Evolutionary conservation across 2,888 invertebrate species (phyloP), one percentile per base, ranked within the genome.

Genomic region (Leptinotarsa peninsularis): DNA sequence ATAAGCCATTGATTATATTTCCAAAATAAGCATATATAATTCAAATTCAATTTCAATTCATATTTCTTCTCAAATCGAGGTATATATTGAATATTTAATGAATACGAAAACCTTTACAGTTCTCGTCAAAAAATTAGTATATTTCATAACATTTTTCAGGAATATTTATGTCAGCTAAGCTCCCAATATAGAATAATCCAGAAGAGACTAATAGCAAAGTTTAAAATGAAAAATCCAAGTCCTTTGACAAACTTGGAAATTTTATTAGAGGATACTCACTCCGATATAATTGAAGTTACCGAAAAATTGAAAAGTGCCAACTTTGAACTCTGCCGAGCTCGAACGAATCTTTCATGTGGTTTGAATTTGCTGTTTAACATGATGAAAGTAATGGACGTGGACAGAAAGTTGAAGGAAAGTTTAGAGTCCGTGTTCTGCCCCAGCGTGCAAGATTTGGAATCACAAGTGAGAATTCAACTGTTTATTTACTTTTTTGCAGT

Each of bases 121-220:
- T 18, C 33, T 56, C 33, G 1, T 33, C 33, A 7, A 33, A 33
- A 33, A 2, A 43, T 43, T 3, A 43, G 2, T 43, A 43, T 43
- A 13, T 43, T 43, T 5, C n/a, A 52, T 18, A 2, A 54, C 43
- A 60, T 18, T 43, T 87, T 87, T 73, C 79, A 91, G 90, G 89
- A 90, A 54, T 89, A 90, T 73, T 82, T 91, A 50, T 87, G 88
- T 50, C 88, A 91, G 72, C 88, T 93, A 63, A 93, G 94, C 79
- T 90, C 91, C 49, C 96, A 96, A 86, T 94, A 94, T 86, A 91
- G 94, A 66, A 89, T 94, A 74, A 91, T 96, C 52, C 95, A 96
- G 87, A 93, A 94, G 85, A 90, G 93, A 78, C 89, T 96, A 54
- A 89, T 96, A 77, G 92, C 94, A 3, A 93, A 94, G 84, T 94